Base-by-base conservation (phyloP, 2,113 vertebrate species). In the Phyllostomus hastatus region DNA sequence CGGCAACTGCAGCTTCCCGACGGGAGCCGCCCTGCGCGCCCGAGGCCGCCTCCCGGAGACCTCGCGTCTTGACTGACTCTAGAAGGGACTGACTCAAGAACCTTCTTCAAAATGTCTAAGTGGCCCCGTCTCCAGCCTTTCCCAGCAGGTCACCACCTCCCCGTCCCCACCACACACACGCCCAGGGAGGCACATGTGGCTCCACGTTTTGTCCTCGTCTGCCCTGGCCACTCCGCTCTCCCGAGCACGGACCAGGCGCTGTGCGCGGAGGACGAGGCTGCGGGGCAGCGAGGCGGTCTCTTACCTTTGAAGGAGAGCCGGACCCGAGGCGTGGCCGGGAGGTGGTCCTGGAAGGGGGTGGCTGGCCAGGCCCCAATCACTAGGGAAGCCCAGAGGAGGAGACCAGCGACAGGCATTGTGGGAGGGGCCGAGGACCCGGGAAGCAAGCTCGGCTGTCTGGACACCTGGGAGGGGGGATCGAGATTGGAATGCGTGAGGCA, bases 271-370 rank as follows among this genome's bases (percentile, higher is more conserved):
- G 28, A 64, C 0, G 22, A 8, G 0, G 41, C 22, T 41, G 5
- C 43, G 24, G 31, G 57, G 67, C 52, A 26, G 26, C 48, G n/a
- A 73, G 33, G 57, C 4, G 43, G 59, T n/a, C 38, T 95, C 98
- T 98, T 98, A 98, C 98, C 98, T 99, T 98, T 98, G 98, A 98
- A 98, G 75, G 98, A 98, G 64, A 99, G 98, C 96, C 98, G 98
- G 75, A 98, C 97, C 10, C 98, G 95, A 1, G 98, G 98, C 0
- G 96, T 98, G 91, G 98, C 97, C 0, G 96, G 94, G 85, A 98
- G 9, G 84, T 97, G 98, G 95, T 98, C 98, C 97, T 98, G 98
- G 96, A 91, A 10, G 0, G 97, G 97, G 78, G 97, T n/a, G 19
- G 98, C 97, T 86, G 98, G 97, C 98, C 98, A 99, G 97, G 97